Base-by-base conservation (phyloP, 1,140 invertebrate species). In the Euwallacea similis region DNA sequence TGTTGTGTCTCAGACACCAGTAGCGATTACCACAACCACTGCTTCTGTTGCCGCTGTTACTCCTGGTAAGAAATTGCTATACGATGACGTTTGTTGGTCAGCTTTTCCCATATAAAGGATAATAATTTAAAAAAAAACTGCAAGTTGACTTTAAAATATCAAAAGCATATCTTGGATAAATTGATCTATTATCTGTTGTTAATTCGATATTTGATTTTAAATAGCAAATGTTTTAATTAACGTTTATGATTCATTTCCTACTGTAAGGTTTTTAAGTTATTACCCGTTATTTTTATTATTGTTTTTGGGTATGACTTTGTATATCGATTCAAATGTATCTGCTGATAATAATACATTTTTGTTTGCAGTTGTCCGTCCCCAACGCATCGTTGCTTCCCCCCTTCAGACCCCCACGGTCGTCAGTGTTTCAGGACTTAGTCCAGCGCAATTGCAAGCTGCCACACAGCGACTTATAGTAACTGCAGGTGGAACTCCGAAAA, bases 401-500 rank as follows among this genome's bases (percentile, higher is more conserved):
- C 79, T 83, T 9, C 82, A 82, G 55, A 81, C 79, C 16, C 79
- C 83, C 21, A 81, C 83, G 0, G 83, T 85, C 53, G 84, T 85
- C 0, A 82, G 83, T 2, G 79, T 81, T 7, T 81, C 83, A 42
- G 79, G 78, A 71, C 78, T 85, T 0, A 80, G 78, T 50, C 76
- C 81, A 6, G 79, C 83, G 0, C 83, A 85, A 66, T 78, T 86
- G 15, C 84, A 85, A 74, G 80, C 80, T 7, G 79, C 84, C 0
- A 82, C 85, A 46, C 78, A 85, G 42, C 81, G 85, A 43, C 73
- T 83, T 33, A 84, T 86, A 71, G 82, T 83, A 0, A 81, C 80
- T 16, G 81, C 76, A n/a, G 73, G 73, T n/a, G 60, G 69, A 13
- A 65, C 73, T 79, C 71, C 75, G 9, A 80, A 81, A 76, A 73